Conservation (phyloP, 1,140 invertebrate species). For the Pogonomyrmex californicus region DNA sequence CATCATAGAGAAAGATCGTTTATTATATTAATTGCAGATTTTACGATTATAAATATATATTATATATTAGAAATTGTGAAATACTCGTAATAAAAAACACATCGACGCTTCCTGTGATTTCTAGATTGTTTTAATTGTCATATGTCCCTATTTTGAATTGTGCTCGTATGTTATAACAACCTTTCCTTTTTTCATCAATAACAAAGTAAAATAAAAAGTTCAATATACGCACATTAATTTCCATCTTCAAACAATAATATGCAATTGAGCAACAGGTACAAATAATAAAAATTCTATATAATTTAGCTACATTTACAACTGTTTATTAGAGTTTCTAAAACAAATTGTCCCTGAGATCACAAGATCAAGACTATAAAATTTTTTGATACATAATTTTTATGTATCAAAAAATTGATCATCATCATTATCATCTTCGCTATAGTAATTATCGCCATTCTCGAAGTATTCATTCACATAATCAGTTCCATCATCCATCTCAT, state of each 20-base stretch:
- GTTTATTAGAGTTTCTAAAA: conserved; percentile 5
- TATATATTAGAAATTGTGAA: conserved; percentile 85
- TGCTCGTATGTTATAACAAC: background rate
- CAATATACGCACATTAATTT: background rate
- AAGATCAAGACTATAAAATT: background rate
- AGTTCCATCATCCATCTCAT: conserved; percentile 92
- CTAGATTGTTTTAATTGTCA: conserved; percentile 55
- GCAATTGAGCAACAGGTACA: background rate
- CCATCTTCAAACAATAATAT: background rate
- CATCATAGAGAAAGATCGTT: conserved; percentile 82
- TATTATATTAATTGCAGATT: conserved; percentile 82
- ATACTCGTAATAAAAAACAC: conserved; percentile 86
- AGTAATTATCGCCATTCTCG: conserved; percentile 95
- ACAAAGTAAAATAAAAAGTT: no score
- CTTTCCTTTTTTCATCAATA: background rate
- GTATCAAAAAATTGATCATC: conserved; percentile 89
- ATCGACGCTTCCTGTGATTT: conserved; percentile 85
- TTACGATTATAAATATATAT: conserved; percentile 85
- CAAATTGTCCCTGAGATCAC: background rate
- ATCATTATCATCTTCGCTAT: conserved; percentile 95
- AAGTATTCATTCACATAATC: conserved; percentile 94
- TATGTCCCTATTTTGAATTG: background rate
- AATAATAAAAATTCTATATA: background rate
- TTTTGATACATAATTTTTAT: conserved; percentile 70
- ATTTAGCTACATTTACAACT: no score